Evolutionary conservation across 2,797 vertebrate species (phyloP).

Genomic region (Pangasius djambal): DNA sequence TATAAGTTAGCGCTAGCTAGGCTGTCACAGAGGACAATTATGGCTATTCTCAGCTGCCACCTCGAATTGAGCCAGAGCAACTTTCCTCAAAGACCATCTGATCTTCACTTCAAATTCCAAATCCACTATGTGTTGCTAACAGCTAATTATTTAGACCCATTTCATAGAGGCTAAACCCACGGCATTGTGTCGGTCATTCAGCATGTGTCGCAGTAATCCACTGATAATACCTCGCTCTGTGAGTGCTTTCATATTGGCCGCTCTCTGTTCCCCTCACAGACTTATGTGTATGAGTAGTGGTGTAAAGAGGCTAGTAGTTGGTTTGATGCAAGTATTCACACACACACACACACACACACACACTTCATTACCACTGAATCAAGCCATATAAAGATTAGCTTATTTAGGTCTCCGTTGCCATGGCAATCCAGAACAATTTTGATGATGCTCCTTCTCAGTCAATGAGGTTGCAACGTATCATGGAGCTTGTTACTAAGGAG

Average conservation of each 20-base stretch:
- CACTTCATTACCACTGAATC: constrained; percentile 60
- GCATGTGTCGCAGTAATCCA: constrained; percentile 31
- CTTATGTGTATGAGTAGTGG: constrained; percentile 32
- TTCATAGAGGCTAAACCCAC: constrained; percentile 33
- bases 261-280: constrained; percentile 26
- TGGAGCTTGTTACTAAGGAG: constrained; percentile 81
- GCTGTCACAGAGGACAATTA: constrained; percentile 25
- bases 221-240: constrained; percentile 33
- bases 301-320: constrained; percentile 20
- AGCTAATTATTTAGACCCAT: constrained; percentile 41
- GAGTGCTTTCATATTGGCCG: constrained; percentile 33
- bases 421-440: constrained; percentile 83
- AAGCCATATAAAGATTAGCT: constrained; percentile 78
- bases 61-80: constrained; percentile 70
- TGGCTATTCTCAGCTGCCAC: constrained; percentile 60
- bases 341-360: constrained; percentile 18
- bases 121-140: constrained; percentile 24
- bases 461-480: constrained; percentile 79
- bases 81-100: constrained; percentile 74
- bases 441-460: constrained; percentile 82
- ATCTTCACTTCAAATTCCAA: constrained; percentile 57
- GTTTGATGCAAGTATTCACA: constrained; percentile 1
- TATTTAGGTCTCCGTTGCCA: constrained; percentile 82
- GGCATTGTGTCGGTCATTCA: constrained; percentile 31
- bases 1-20: constrained; percentile 50